phyloP scores from a whole-genome alignment of 2,113 vertebrate genomes.

The Tylochromis polylepis region DNA sequence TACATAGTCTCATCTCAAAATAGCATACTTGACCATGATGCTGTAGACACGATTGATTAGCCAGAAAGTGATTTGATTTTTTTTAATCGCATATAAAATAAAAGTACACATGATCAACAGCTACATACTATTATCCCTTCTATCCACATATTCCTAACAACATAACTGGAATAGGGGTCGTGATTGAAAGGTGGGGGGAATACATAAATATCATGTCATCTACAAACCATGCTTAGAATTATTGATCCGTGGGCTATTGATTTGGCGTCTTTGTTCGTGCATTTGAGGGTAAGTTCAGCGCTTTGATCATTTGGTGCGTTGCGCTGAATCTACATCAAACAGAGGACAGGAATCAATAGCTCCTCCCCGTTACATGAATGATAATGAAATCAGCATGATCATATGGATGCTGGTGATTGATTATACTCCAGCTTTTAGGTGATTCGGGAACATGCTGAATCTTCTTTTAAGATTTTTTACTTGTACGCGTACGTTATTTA shows the following conservation, averaged over 20 bases:
- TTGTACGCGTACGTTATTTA: background rate
- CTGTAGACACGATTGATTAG: slow-evolving; percentile 15
- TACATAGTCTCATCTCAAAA: slow-evolving; percentile 38
- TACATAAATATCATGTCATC: slow-evolving; percentile 59
- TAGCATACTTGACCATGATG: slow-evolving; percentile 13
- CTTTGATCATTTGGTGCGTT: slow-evolving; percentile 61
- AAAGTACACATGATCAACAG: background rate
- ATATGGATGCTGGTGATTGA: slow-evolving; percentile 33
- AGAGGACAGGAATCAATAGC: slow-evolving; percentile 38
- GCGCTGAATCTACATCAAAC: slow-evolving; percentile 63
- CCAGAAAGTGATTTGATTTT: background rate
- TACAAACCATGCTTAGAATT: slow-evolving; percentile 43
- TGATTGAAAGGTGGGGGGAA: background rate
- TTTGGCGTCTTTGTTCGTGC: slow-evolving; percentile 62
- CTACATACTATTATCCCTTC: background rate
- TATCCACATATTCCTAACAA: background rate
- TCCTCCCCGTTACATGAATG: slow-evolving; percentile 46
- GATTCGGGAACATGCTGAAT: background rate
- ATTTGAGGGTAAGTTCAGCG: slow-evolving; percentile 56
- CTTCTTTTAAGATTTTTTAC: slow-evolving; percentile 1
- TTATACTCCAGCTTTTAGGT: background rate
- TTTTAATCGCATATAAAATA: background rate
- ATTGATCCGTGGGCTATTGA: slow-evolving; percentile 66
- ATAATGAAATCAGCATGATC: slow-evolving; percentile 61
- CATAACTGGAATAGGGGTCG: background rate